Base-by-base conservation (phyloP, 2,797 vertebrate genomes). In the Parambassis ranga region DNA sequence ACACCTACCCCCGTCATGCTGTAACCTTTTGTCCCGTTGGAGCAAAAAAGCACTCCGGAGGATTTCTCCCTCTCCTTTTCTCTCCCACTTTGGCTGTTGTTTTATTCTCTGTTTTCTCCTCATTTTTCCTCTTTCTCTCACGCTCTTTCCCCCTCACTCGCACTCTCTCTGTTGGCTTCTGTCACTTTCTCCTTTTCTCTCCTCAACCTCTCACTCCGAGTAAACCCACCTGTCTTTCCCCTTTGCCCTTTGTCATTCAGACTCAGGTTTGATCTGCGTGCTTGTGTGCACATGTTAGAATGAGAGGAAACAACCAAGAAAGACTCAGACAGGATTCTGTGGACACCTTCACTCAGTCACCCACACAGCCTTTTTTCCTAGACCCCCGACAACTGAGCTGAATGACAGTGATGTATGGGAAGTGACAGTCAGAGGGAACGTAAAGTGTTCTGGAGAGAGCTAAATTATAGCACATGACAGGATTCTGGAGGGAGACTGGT, bases 11-110 rank as follows among this genome's bases (percentile, higher is more conserved):
- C 81, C 79, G 83, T 86, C 87, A 88, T 83, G 83, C 79, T 85
- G 72, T 88, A 90, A 90, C 88, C 90, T 90, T 92, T 92, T 92
- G 90, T 93, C 82, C 89, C 65, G 35, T 61, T 65, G 76, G 77
- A 87, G 82, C 36, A 14, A 86, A 84, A 84, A 85, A 83, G 77
- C 65, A 81, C 79, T 85, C 73, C 6, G 1, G 78, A 83, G 77
- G 69, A 73, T 82, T 80, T 80, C 79, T 85, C 70, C 62, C 71
- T 80, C 71, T 79, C 60, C 67, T 73, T 84, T 77, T 72, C 75
- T 79, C 77, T 79, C 73, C 68, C 67, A 75, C 71, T 84, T 81
- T 69, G 72, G 72, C 76, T 85, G 75, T 84, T 84, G 72, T 84
- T 87, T 89, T 80, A 78, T 77, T 80, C 72, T 86, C 64, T 55